These are phyloP conservation scores for Meloidogyne exigua DNA, from an alignment of 1,140 invertebrate genomes.

Conservation along the genomic window DNA sequence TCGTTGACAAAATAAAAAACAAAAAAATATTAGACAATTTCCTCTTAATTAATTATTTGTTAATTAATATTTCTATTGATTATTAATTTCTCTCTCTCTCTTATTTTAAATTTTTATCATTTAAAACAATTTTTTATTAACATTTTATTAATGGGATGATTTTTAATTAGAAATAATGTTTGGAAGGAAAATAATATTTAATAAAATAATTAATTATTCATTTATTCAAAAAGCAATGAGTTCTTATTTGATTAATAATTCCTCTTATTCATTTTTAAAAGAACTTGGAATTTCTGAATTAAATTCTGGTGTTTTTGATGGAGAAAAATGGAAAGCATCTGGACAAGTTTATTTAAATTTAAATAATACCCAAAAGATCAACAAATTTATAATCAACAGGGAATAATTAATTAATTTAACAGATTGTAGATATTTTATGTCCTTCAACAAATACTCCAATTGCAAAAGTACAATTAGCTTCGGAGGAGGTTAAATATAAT, in stretches of 20 bases:
- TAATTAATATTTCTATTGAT: too few species aligned
- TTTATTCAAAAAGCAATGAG: constrained; percentile 39
- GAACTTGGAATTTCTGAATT: constrained; percentile 55
- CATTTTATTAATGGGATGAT: not conserved
- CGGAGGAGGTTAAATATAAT: constrained; percentile 27
- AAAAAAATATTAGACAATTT: too few species aligned
- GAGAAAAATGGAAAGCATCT: constrained; percentile 42
- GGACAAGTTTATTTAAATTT: constrained; percentile 28
- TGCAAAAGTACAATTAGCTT: constrained; percentile 55
- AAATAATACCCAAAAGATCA: not conserved
- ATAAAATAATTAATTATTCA: not conserved
- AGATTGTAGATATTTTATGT: constrained; percentile 21
- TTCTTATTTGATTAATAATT: constrained; percentile 54
- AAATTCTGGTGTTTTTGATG: constrained; percentile 59
- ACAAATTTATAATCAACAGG: too few species aligned
- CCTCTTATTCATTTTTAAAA: constrained; percentile 57
- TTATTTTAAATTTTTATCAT: too few species aligned
- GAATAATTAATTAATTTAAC: not conserved
- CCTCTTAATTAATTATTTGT: too few species aligned
- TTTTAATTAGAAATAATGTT: not conserved
- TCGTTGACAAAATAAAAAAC: too few species aligned
- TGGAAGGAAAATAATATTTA: not conserved
- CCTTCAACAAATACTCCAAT: constrained; percentile 60
- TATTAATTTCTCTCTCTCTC: too few species aligned
- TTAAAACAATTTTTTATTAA: too few species aligned